Base-by-base conservation (phyloP, 1,140 invertebrate genomes). In the Drosophila ohnishii region DNA sequence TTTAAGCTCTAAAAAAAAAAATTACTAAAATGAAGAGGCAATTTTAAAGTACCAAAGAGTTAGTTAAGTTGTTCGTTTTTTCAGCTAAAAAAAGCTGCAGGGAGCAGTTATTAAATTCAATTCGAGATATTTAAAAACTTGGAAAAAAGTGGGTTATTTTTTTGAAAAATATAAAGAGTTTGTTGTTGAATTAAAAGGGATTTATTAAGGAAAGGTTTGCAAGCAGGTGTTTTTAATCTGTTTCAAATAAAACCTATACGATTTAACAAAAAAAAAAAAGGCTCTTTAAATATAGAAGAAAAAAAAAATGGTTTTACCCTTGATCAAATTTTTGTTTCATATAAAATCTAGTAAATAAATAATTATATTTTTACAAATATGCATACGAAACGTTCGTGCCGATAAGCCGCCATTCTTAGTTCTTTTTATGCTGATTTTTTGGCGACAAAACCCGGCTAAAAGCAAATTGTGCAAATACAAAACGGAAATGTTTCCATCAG, bases 401-500 rank as follows among this genome's bases (percentile, higher is more conserved):
- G 32, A 47, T 19, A 60, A 62, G 19, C 11, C n/a, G n/a, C 16
- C 28, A 14, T 13, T 51, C 22, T 13, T 11, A 2, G 3, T 11
- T n/a, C 13, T 11, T 50, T 22, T 30, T n/a, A 35, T 70, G 51
- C 44, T 58, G 65, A 70, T 58, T 34, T 47, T 25, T 70, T 13
- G n/a, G 40, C 25, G 40, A 69, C 64, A 50, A 66, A 60, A 58
- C 62, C 42, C 48, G 25, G 39, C 50, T 61, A 9, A 47, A 67
- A 83, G 70, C 79, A 87, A 87, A 87, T 83, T 78, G 81, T 13
- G 62, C 73, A 80, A 87, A 87, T 84, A 80, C 76, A 70, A 84
- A 88, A 84, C 84, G 84, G 83, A 87, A 87, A 84, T 87, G 83
- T 78, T 74, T 47, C 70, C 61, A 67, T 62, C 71, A 63, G 19